Percentiles rank a stretch among this genome's conserved stretches.
These are phyloP conservation scores for Chrysolina oricalcia DNA, from an alignment of 2,888 invertebrate genomes.

Conservation along the genomic window DNA sequence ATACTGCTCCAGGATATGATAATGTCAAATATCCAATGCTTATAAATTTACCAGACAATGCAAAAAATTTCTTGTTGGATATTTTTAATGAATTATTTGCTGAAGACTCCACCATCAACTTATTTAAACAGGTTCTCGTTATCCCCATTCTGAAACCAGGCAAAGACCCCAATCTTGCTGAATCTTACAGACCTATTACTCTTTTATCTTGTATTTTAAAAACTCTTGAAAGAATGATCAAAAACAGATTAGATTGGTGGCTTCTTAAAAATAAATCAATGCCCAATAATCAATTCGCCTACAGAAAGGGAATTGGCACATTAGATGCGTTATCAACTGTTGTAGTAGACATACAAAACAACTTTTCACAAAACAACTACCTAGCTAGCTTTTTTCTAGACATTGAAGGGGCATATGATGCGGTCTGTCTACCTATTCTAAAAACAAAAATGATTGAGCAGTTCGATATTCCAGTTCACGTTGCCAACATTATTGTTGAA, in stretches of 20 bases:
- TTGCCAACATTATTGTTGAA: conserved; percentile 1
- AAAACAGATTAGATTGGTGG: conserved; percentile 33
- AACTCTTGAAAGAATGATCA: conserved; percentile 28
- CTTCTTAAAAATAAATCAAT: neutral
- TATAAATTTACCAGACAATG: conserved; percentile 17
- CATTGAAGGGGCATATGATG: conserved; percentile 27
- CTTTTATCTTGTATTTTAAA: conserved; percentile 27
- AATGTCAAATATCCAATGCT: conserved; percentile 33
- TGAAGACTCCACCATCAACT: neutral
- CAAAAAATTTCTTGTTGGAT: conserved; percentile 14
- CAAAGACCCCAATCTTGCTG: conserved; percentile 27
- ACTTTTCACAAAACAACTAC: conserved; percentile 8
- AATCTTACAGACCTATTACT: conserved; percentile 34
- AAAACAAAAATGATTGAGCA: conserved; percentile 14
- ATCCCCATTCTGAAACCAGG: conserved; percentile 30
- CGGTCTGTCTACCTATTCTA: too few relatives aligned
- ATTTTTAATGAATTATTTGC: conserved; percentile 30
- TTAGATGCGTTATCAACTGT: conserved; percentile 20
- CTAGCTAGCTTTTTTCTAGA: neutral
- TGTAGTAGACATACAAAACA: conserved; percentile 18
- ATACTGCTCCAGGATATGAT: conserved; percentile 28
- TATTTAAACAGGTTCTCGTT: conserved; percentile 18
- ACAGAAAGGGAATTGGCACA: conserved; percentile 18
- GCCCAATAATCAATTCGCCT: conserved; percentile 11
- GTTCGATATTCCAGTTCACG: neutral